A percentile compares a stretch with the other conserved stretches of the same genome.
These are phyloP conservation scores for Dendrolimus houi DNA, from an alignment of 2,888 invertebrate genomes.

Conservation along the genomic window DNA sequence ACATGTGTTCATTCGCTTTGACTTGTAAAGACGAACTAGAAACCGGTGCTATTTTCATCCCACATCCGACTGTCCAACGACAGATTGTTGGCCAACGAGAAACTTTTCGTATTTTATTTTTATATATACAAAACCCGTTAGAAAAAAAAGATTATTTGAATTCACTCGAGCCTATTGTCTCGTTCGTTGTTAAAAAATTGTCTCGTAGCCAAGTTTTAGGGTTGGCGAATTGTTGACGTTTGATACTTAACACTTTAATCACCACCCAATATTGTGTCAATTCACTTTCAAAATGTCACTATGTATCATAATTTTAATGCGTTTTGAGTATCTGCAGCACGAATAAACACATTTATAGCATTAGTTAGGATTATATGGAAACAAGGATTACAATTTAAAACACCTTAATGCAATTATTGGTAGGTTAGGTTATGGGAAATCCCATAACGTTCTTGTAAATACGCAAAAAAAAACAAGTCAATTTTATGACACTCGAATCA, in stretches of 20 bases:
- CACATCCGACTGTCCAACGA: constrained; percentile 45
- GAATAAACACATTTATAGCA: no score
- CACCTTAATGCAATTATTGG: no score
- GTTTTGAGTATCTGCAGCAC: no score
- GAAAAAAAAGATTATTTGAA: constrained; percentile 46
- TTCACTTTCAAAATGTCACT: no score
- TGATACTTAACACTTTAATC: neutral
- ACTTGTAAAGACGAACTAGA: constrained; percentile 48
- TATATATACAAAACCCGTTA: constrained; percentile 22
- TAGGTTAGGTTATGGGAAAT: no score
- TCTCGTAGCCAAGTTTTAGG: constrained; percentile 23
- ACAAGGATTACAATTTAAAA: no score
- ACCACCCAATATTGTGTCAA: no score
- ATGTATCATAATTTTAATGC: no score
- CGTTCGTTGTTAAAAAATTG: constrained; percentile 14
- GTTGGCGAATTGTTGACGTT: constrained; percentile 8
- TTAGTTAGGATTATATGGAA: no score
- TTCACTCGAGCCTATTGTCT: constrained; percentile 54
- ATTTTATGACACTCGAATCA: no score
- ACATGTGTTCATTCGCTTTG: constrained; percentile 14
- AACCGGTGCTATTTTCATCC: constrained; percentile 48
- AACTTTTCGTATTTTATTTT: constrained; percentile 63
- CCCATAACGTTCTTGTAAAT: no score
- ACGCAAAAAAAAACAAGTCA: no score
- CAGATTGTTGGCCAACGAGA: constrained; percentile 64